Percentiles rank a stretch among this genome's conserved stretches.
phyloP scores from a whole-genome alignment of 2,888 invertebrate species.

The Phymatocera aterrima region DNA sequence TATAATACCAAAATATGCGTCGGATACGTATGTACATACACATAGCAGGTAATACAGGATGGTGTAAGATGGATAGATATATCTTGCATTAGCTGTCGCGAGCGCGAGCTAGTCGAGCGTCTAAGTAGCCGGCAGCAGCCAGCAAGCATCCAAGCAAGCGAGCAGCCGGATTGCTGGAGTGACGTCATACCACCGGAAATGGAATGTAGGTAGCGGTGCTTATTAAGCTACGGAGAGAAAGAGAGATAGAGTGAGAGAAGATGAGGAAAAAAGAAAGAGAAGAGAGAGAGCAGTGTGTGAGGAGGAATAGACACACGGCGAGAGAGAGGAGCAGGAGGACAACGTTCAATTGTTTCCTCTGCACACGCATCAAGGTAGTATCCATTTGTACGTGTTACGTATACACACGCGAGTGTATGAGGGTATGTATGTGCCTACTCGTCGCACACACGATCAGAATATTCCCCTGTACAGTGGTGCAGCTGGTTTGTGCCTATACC shows the following conservation, averaged over 20 bases:
- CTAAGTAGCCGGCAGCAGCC: constrained; percentile 19
- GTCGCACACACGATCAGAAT: background rate
- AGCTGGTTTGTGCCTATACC: constrained; percentile 24
- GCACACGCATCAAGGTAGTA: constrained; percentile 66
- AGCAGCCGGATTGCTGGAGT: constrained; percentile 65
- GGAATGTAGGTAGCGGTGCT: constrained; percentile 74
- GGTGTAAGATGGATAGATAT: background rate
- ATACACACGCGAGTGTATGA: constrained; percentile 23
- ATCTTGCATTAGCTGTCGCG: background rate
- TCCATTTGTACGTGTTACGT: constrained; percentile 15
- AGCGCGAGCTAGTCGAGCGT: constrained; percentile 10
- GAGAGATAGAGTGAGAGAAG: constrained; percentile 52
- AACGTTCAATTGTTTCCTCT: constrained; percentile 73
- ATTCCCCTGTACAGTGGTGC: constrained; percentile 25
- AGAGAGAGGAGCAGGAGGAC: constrained; percentile 58
- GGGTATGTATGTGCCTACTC: constrained; percentile 34
- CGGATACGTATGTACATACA: background rate
- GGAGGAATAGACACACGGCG: constrained; percentile 46
- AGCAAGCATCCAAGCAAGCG: background rate
- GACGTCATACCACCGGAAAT: constrained; percentile 74
- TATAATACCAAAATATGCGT: background rate
- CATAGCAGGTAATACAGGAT: no score
- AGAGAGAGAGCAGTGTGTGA: constrained; percentile 47
- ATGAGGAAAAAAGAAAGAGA: constrained; percentile 48
- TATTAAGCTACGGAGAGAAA: constrained; percentile 67